Percentiles rank a stretch among this genome's conserved stretches.
phyloP scores from a whole-genome alignment of 2,113 vertebrate species.

The Dendrocopos noguchii region DNA sequence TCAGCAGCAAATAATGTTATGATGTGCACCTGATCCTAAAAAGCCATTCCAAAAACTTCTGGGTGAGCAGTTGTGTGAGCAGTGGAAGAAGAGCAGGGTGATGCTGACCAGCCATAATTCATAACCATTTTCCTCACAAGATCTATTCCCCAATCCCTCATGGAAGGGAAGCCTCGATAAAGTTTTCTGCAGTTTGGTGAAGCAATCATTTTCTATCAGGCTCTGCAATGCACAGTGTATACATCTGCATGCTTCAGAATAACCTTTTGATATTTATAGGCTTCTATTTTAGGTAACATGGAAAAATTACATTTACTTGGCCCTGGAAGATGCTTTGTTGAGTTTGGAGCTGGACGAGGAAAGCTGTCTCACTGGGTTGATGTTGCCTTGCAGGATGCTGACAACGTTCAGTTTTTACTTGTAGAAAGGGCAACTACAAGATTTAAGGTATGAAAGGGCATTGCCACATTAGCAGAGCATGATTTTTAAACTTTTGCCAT shows the following conservation, averaged over 20 bases:
- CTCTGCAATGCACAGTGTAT: not conserved
- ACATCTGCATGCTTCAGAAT: conserved; percentile 27
- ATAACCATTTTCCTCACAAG: not conserved
- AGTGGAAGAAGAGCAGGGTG: not conserved
- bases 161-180: not conserved
- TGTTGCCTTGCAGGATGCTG: conserved; percentile 80
- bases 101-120: not conserved
- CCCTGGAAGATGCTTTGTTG: conserved; percentile 88
- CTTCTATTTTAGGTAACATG: conserved; percentile 94
- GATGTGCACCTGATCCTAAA: not conserved
- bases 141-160: not conserved
- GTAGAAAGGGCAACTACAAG: conserved; percentile 93
- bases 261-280: conserved; percentile 79
- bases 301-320: conserved; percentile 87
- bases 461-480: not conserved
- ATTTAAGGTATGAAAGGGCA: conserved; percentile 85
- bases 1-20: not conserved
- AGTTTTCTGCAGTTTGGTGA: not conserved
- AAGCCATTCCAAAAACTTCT: not conserved
- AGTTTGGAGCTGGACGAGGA: conserved; percentile 95
- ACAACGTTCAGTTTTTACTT: conserved; percentile 87
- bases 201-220: not conserved
- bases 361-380: conserved; percentile 97
- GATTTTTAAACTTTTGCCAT: not conserved
- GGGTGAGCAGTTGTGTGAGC: not conserved